A percentile compares a stretch with the other conserved stretches of the same genome.
Conservation (phyloP, 2,888 invertebrate species). For the Eristalis arbustorum region DNA sequence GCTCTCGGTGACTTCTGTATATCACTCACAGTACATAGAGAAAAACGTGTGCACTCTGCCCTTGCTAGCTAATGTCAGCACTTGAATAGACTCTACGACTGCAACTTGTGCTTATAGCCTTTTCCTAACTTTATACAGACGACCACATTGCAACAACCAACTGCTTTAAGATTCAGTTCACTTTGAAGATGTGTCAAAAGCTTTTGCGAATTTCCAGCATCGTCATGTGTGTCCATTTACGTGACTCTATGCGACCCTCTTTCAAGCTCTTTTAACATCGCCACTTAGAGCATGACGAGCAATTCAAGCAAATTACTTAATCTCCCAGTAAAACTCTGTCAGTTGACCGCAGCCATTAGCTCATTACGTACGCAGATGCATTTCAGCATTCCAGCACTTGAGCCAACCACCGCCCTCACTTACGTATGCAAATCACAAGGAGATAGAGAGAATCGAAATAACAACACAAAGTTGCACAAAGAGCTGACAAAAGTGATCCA, state of each 20-base stretch:
- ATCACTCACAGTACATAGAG: no score
- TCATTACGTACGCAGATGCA: not conserved
- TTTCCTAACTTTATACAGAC: no score
- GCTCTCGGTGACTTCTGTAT: no score
- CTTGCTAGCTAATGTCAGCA: no score
- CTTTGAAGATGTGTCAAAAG: not conserved
- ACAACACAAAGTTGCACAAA: not conserved
- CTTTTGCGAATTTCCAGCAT: not conserved
- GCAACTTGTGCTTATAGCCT: no score
- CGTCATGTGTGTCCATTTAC: not conserved
- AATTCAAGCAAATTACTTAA: not conserved
- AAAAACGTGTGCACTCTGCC: no score
- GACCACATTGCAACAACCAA: not conserved
- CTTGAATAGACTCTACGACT: no score
- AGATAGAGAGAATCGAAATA: not conserved
- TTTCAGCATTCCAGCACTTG: not conserved
- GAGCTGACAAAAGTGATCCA: not conserved
- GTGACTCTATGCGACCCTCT: not conserved
- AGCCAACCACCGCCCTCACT: not conserved
- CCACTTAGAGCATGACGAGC: not conserved
- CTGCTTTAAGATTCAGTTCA: not conserved
- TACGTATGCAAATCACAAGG: not conserved
- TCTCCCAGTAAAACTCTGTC: not conserved
- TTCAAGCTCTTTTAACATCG: not conserved
- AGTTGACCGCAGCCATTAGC: not conserved